These are phyloP conservation scores for Bungarus multicinctus DNA, from an alignment of 2,113 vertebrate genomes.

Conservation along the genomic window DNA sequence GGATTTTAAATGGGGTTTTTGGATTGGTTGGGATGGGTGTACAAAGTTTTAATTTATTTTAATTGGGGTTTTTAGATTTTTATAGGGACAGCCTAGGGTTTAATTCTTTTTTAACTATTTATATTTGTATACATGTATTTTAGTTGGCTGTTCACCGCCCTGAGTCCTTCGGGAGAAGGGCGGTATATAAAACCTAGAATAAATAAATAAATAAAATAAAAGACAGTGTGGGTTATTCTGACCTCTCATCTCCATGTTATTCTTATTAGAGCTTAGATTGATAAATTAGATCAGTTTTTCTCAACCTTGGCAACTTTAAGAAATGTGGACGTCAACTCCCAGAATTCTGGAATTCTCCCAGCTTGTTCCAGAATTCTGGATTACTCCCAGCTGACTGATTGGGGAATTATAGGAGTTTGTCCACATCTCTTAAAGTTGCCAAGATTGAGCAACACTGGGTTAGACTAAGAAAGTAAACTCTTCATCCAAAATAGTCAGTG, in stretches of 20 bases:
- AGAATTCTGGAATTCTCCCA: neutral
- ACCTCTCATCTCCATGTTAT: neutral
- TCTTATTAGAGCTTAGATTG: neutral
- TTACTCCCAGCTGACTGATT: neutral
- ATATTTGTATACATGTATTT: too few species aligned
- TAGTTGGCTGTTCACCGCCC: too few species aligned
- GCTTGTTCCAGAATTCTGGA: neutral
- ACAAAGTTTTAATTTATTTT: too few species aligned
- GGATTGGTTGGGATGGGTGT: too few species aligned
- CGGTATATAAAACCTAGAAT: too few species aligned
- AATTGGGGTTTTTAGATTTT: too few species aligned
- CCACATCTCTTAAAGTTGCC: neutral
- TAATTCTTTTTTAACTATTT: too few species aligned
- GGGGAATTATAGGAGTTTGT: neutral
- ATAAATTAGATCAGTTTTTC: neutral
- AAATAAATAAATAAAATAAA: too few species aligned
- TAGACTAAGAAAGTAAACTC: neutral
- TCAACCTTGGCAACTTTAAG: neutral
- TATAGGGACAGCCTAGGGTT: too few species aligned
- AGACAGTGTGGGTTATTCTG: neutral
- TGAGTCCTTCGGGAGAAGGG: too few species aligned
- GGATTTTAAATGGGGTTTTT: too few species aligned
- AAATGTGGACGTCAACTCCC: neutral
- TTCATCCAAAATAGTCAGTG: neutral
- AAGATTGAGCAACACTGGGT: neutral